A percentile compares a stretch with the other conserved stretches of the same genome.
Evolutionary conservation across 1,140 invertebrate species (phyloP).

Genomic region (Popillia japonica): DNA sequence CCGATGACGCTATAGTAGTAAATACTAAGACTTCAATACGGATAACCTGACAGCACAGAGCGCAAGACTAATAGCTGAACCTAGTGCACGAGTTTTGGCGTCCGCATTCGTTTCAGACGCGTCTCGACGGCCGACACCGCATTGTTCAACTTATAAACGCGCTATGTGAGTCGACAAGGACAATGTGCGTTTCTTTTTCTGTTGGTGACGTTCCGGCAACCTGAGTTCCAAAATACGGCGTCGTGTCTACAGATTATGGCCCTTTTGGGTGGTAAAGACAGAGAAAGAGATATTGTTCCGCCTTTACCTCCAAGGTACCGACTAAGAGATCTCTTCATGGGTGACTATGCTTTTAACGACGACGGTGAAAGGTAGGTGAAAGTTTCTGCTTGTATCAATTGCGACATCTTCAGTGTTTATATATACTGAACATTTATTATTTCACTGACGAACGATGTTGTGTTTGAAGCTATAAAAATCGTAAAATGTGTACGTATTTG

Average conservation of each 20-base stretch:
- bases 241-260: constrained; percentile 46
- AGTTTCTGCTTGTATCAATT: constrained; percentile 16
- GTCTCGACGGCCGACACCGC: constrained; percentile 16
- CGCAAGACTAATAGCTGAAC: constrained; percentile 30
- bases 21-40: constrained; percentile 2
- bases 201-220: constrained; percentile 29
- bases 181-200: constrained; percentile 33
- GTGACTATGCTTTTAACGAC: constrained; percentile 80
- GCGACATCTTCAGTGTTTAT: neutral
- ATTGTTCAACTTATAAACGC: constrained; percentile 2
- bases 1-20: no score
- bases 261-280: constrained; percentile 49
- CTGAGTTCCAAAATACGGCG: constrained; percentile 34
- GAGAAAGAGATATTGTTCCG: constrained; percentile 51
- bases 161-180: constrained; percentile 21
- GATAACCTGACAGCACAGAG: neutral
- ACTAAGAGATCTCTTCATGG: constrained; percentile 78
- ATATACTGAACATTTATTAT: no score
- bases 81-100: constrained; percentile 27
- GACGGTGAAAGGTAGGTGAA: constrained; percentile 75
- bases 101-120: constrained; percentile 25
- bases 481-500: neutral
- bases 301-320: constrained; percentile 69
- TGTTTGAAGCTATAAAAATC: neutral
- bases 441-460: neutral